Evolutionary conservation across 2,888 invertebrate species (phyloP).

Genomic region (Zygothrica quintamaculata): DNA sequence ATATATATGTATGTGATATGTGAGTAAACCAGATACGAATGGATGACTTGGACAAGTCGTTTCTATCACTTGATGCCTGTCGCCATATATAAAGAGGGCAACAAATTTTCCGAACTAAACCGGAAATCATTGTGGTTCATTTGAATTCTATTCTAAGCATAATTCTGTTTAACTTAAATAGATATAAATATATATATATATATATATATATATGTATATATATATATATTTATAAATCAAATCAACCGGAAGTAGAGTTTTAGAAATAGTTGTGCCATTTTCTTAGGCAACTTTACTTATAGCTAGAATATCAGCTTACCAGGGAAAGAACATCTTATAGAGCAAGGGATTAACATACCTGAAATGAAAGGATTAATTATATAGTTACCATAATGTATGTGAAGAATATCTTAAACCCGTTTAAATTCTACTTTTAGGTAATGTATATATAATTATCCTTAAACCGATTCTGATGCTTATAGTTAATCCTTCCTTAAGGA

Average conservation of each 20-base stretch:
- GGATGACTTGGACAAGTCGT: constrained; percentile 10
- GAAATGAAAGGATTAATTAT: constrained; percentile 30
- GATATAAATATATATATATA: no score
- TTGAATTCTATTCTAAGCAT: constrained; percentile 1
- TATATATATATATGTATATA: no score
- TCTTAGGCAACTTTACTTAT: no score
- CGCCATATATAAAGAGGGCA: constrained; percentile 44
- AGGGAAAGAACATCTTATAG: background rate
- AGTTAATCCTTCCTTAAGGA: no score
- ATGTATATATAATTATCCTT: no score
- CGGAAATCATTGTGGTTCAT: constrained; percentile 60
- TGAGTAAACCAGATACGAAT: background rate
- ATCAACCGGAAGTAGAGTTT: no score
- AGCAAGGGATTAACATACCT: constrained; percentile 38
- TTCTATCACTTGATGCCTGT: constrained; percentile 42
- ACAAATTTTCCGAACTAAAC: constrained; percentile 43
- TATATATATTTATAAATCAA: no score
- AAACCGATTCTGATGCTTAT: no score
- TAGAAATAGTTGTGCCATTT: constrained; percentile 9
- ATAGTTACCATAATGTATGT: no score
- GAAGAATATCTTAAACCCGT: no score
- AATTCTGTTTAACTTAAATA: background rate
- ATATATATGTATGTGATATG: background rate
- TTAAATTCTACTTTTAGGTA: no score
- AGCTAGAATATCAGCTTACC: background rate